Conservation (phyloP, 2,113 vertebrate species). For the Hyperoodon ampullatus region DNA sequence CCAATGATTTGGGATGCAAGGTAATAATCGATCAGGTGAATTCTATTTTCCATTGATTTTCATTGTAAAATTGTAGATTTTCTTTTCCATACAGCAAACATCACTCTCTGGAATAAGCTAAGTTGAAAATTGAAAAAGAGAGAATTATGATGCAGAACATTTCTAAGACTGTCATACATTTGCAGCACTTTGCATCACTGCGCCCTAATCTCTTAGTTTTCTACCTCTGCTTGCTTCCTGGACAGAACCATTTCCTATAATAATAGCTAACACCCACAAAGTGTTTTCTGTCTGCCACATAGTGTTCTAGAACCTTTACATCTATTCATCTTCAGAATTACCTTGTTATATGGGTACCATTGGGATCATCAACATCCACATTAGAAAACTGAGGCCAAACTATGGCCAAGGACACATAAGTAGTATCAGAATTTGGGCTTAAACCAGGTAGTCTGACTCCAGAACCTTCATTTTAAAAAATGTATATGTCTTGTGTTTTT, state of each 20-base stretch:
- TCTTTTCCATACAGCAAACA: neutral
- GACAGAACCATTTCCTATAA: neutral
- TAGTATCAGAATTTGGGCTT: neutral
- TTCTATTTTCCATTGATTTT: conserved; percentile 17
- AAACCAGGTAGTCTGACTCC: neutral
- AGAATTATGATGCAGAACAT: neutral
- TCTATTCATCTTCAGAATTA: neutral
- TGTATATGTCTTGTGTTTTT: neutral
- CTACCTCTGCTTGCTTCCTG: neutral
- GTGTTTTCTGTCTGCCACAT: neutral
- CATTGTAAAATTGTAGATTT: neutral
- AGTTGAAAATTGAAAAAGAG: conserved; percentile 2
- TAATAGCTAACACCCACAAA: neutral
- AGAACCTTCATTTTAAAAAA: neutral
- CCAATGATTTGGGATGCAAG: conserved; percentile 25
- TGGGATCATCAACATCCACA: neutral
- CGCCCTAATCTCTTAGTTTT: neutral
- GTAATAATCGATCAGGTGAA: conserved; percentile 23
- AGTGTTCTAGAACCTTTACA: conserved; percentile 12
- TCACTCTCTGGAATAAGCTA: neutral
- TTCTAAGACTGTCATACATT: neutral
- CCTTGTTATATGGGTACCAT: neutral
- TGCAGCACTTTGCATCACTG: neutral
- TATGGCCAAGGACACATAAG: neutral
- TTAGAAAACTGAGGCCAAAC: neutral